Conservation (phyloP, 2,797 vertebrate species). For the Monodelphis domestica region DNA sequence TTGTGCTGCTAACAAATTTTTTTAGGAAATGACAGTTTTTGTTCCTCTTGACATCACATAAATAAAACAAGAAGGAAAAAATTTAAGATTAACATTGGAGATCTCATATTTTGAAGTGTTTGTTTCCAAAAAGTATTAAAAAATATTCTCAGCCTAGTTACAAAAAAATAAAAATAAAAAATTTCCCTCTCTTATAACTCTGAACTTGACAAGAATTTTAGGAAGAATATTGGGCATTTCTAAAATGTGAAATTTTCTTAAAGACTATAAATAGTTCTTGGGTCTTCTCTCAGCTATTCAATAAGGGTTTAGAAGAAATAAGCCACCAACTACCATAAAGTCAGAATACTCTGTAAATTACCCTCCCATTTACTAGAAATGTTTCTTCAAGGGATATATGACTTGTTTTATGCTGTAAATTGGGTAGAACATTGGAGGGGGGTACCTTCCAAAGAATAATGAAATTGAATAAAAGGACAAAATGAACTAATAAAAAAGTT, state of each 20-base stretch:
- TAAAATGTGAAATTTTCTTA: conserved; percentile 49
- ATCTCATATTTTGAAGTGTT: background rate
- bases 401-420: background rate
- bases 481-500: conserved; percentile 33
- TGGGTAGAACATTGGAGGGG: too few relatives aligned
- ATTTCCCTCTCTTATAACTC: conserved; percentile 55
- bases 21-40: conserved; percentile 8
- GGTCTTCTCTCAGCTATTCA: conserved; percentile 2
- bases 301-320: conserved; percentile 73
- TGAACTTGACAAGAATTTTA: conserved; percentile 58
- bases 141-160: conserved; percentile 36
- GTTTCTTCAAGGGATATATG: conserved; percentile 63
- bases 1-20: conserved; percentile 24
- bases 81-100: background rate
- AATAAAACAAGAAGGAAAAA: conserved; percentile 48
- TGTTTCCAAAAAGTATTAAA: conserved; percentile 39
- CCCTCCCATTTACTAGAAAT: conserved; percentile 43
- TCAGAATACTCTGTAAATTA: conserved; percentile 19
- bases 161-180: conserved; percentile 68
- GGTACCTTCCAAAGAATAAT: background rate
- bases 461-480: conserved; percentile 18
- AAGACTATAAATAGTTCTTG: conserved; percentile 56
- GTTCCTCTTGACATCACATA: conserved; percentile 8
- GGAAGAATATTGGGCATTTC: conserved; percentile 57
- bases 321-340: conserved; percentile 25